phyloP scores from a whole-genome alignment of 2,113 vertebrate species.

The Crotophaga sulcirostris region DNA sequence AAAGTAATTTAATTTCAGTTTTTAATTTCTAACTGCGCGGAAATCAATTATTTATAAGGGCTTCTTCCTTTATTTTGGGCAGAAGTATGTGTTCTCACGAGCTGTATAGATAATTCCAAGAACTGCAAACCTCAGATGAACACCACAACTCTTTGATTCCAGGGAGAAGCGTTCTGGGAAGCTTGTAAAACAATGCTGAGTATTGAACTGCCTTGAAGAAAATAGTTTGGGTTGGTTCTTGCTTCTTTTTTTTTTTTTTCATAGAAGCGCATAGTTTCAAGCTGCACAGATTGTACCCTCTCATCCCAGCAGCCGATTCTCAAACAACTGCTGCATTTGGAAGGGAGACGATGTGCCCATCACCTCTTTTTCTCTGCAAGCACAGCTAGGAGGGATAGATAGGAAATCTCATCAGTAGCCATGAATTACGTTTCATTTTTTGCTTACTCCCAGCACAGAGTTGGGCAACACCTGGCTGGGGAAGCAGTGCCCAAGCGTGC shows the following conservation, averaged over 20 bases:
- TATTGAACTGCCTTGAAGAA: slow-evolving; percentile 14
- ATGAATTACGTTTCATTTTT: not conserved
- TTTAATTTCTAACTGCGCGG: not conserved
- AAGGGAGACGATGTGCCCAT: not conserved
- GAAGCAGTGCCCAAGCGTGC: not conserved
- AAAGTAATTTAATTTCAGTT: not conserved
- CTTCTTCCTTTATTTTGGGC: not conserved
- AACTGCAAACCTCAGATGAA: slow-evolving; percentile 28
- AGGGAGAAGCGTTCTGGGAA: slow-evolving; percentile 34
- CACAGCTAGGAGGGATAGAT: not conserved
- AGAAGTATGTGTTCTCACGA: not conserved
- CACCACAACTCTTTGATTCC: not conserved
- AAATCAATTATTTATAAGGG: slow-evolving; percentile 5
- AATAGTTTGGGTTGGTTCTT: not conserved
- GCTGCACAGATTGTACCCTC: not conserved
- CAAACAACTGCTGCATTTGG: not conserved
- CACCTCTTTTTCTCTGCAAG: not conserved
- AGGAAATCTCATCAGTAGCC: not conserved
- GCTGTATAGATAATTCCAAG: slow-evolving; percentile 20
- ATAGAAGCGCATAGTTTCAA: not conserved
- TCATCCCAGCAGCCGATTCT: not conserved
- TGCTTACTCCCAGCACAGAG: not conserved
- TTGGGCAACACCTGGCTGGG: not conserved
- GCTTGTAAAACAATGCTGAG: not conserved
- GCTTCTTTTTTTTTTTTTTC: not conserved